These are phyloP conservation scores for Himantopus leucocephalus DNA, from an alignment of 2,113 vertebrate genomes.

Conservation along the genomic window DNA sequence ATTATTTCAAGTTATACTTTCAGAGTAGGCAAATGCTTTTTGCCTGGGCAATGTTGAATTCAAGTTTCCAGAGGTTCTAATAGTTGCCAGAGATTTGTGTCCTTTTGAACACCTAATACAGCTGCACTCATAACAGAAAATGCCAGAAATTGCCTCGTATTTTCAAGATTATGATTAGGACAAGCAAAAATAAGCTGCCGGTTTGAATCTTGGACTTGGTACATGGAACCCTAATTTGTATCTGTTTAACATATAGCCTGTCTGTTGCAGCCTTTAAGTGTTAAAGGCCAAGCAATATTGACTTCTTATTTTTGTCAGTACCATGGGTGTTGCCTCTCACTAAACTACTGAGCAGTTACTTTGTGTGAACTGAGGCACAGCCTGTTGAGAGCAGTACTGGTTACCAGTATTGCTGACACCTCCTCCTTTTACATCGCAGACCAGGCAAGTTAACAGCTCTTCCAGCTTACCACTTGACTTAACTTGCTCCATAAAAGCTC, in stretches of 20 bases:
- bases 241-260: not conserved
- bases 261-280: not conserved
- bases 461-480: not conserved
- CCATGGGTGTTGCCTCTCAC: not conserved
- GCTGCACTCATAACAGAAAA: not conserved
- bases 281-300: not conserved
- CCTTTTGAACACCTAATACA: not conserved
- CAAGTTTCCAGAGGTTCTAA: not conserved
- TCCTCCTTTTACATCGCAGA: not conserved
- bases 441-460: not conserved
- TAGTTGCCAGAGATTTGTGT: not conserved
- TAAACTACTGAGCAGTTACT: not conserved
- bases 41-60: not conserved
- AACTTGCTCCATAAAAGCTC: not conserved
- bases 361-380: not conserved
- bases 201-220: not conserved
- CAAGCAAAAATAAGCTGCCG: not conserved
- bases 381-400: not conserved
- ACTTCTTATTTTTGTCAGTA: not conserved
- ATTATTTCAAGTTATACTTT: not conserved
- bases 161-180: not conserved
- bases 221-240: fast-evolving
- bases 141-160: not conserved
- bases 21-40: not conserved
- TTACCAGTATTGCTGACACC: not conserved